Evolutionary conservation across 1,140 invertebrate species (phyloP).

Genomic region (Stratiolaelaps scimitus): DNA sequence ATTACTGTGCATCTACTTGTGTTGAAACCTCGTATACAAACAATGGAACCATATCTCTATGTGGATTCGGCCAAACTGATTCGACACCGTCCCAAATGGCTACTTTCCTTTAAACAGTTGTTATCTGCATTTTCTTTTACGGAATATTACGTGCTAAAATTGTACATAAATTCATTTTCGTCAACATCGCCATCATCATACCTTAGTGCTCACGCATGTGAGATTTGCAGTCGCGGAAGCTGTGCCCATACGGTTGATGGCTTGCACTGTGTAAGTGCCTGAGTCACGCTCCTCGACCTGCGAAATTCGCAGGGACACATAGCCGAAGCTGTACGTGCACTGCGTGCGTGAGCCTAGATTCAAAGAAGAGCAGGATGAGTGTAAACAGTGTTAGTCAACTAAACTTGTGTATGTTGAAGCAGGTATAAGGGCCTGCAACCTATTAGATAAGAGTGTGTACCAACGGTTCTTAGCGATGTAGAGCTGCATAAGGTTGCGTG

Average conservation of each 20-base stretch:
- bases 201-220: conserved; percentile 56
- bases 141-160: too few relatives aligned
- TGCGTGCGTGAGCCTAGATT: conserved; percentile 70
- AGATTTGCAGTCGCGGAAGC: conserved; percentile 75
- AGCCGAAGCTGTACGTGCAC: conserved; percentile 89
- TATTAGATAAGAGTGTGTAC: too few relatives aligned
- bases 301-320: conserved; percentile 89
- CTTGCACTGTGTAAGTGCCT: conserved; percentile 77
- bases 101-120: too few relatives aligned
- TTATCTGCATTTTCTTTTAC: too few relatives aligned
- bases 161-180: not conserved
- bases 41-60: too few relatives aligned
- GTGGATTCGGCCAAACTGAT: too few relatives aligned
- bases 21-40: not conserved
- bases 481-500: too few relatives aligned
- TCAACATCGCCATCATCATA: not conserved
- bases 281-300: conserved; percentile 76
- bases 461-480: too few relatives aligned
- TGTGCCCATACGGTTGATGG: conserved; percentile 72
- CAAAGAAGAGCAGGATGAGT: conserved; percentile 32
- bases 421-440: too few relatives aligned
- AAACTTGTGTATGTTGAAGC: conserved; percentile 31
- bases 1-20: not conserved
- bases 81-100: too few relatives aligned
- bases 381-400: conserved; percentile 26